Evolutionary conservation across 1,140 invertebrate species (phyloP).

Genomic region (Panagrolaimus sp.): DNA sequence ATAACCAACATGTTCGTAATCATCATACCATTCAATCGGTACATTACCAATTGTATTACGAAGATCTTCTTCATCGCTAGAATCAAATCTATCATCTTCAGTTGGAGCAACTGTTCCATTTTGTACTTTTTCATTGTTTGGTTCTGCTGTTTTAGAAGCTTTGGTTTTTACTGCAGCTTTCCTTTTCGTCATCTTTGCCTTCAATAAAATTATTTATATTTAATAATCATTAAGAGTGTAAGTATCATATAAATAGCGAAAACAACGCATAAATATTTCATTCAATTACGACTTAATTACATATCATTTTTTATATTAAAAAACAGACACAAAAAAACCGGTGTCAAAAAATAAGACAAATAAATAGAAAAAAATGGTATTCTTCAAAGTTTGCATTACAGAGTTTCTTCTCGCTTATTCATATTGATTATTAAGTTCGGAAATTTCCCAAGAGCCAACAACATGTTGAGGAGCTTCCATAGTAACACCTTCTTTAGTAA

Average conservation of each 20-base stretch:
- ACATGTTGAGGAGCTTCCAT: slow-evolving; percentile 35
- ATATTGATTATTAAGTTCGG: slow-evolving; percentile 42
- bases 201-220: not conserved
- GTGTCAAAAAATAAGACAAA: slow-evolving; percentile 3
- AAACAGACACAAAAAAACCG: not conserved
- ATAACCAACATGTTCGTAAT: slow-evolving; percentile 91
- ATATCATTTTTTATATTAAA: too few relatives aligned
- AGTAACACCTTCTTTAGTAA: slow-evolving; percentile 27
- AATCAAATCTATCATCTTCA: slow-evolving; percentile 42
- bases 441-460: slow-evolving; percentile 45
- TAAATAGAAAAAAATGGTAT: slow-evolving; percentile 2
- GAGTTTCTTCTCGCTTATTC: not conserved
- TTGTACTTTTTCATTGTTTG: too few relatives aligned
- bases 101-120: not conserved
- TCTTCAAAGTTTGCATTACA: not conserved
- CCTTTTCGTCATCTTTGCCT: not conserved
- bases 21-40: slow-evolving; percentile 93
- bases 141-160: not conserved
- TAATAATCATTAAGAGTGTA: not conserved
- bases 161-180: not conserved
- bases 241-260: not conserved
- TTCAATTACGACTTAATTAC: too few relatives aligned
- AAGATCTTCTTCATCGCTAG: slow-evolving; percentile 68
- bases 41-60: slow-evolving; percentile 92
- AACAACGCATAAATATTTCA: not conserved